These are phyloP conservation scores for Tromatobia lineatoria DNA, from an alignment of 2,888 invertebrate genomes.

Conservation along the genomic window DNA sequence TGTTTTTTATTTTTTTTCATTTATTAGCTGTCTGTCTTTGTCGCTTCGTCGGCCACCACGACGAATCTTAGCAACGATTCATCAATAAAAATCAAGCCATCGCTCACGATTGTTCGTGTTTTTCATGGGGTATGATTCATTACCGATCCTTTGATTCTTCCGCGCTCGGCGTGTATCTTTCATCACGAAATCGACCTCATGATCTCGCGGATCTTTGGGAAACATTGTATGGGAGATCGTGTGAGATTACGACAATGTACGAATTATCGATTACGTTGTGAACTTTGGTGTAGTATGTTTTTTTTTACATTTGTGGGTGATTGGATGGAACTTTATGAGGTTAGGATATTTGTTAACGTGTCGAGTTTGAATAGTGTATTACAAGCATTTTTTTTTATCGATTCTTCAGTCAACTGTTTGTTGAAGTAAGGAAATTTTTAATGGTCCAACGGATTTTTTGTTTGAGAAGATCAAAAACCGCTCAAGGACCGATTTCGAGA, in stretches of 20 bases:
- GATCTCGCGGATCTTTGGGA: background rate
- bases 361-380: background rate
- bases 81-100: slow-evolving; percentile 64
- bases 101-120: slow-evolving; percentile 21
- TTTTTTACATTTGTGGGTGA: background rate
- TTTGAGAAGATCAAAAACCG: background rate
- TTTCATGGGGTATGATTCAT: slow-evolving; percentile 38
- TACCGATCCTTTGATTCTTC: slow-evolving; percentile 38
- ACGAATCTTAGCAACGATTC: slow-evolving; percentile 36
- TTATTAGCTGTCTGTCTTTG: background rate
- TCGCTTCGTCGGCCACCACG: slow-evolving; percentile 26
- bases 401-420: background rate
- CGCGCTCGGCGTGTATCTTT: background rate
- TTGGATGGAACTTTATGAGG: background rate
- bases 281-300: background rate
- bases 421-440: background rate
- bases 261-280: background rate
- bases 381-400: background rate
- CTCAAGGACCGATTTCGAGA: too few species aligned
- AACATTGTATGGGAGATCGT: background rate
- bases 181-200: slow-evolving; percentile 1
- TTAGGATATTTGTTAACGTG: background rate
- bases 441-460: background rate
- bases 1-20: too few species aligned
- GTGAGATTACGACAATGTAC: background rate